Conservation (phyloP, 2,113 vertebrate genomes). For the Campylorhamphus procurvoides region DNA sequence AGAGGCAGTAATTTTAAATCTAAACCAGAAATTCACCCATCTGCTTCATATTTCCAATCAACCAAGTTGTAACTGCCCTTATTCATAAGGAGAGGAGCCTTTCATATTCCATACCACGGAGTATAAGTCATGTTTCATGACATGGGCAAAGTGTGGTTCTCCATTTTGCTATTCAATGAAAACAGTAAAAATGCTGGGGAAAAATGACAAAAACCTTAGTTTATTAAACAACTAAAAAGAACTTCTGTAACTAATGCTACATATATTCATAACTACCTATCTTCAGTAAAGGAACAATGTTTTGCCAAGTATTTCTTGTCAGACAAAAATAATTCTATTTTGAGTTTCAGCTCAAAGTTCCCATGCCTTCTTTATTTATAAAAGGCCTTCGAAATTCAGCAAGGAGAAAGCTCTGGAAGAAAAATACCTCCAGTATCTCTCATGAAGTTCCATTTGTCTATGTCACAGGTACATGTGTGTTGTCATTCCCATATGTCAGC, state of each 20-base stretch:
- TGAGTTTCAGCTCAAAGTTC: not conserved
- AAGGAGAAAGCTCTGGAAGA: not conserved
- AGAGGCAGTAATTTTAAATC: not conserved
- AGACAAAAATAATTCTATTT: not conserved
- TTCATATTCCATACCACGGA: not conserved
- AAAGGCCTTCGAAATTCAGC: not conserved
- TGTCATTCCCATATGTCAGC: not conserved
- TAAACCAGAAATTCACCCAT: slow-evolving; percentile 7
- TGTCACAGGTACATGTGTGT: not conserved
- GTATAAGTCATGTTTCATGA: not conserved
- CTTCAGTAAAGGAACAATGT: not conserved
- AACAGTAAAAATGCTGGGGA: not conserved
- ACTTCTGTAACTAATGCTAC: not conserved
- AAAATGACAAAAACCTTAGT: not conserved
- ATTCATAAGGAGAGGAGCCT: not conserved
- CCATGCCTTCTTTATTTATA: not conserved
- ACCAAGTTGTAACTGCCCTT: not conserved
- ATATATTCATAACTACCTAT: not conserved
- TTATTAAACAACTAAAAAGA: not conserved
- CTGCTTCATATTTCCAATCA: not conserved
- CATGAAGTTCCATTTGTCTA: not conserved
- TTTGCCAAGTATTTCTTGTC: not conserved
- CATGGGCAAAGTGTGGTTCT: not conserved
- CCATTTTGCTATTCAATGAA: not conserved
- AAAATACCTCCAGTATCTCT: not conserved